Percentiles rank a stretch among this genome's conserved stretches.
These are phyloP conservation scores for Sparidentex hasta DNA, from an alignment of 2,797 vertebrate species.

Conservation along the genomic window DNA sequence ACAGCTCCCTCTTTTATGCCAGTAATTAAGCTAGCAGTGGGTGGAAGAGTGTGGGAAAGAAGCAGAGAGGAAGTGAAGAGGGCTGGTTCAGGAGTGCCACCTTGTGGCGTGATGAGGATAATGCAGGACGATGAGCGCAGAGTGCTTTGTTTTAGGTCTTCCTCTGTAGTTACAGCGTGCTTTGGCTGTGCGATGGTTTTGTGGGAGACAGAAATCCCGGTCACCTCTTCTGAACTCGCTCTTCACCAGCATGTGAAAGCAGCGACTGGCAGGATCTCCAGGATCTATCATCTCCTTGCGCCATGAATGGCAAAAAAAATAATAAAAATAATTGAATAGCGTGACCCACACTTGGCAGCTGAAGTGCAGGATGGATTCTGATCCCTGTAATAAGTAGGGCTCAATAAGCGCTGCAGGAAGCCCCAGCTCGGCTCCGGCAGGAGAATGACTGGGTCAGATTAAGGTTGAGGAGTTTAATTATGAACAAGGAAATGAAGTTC, in stretches of 20 bases:
- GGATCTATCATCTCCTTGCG: constrained; percentile 54
- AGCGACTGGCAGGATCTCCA: constrained; percentile 29
- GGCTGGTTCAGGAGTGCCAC: constrained; percentile 75
- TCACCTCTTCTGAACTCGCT: constrained; percentile 34
- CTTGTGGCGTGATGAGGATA: constrained; percentile 66
- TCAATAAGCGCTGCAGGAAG: constrained; percentile 74
- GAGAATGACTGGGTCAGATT: constrained; percentile 78
- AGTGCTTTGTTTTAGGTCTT: constrained; percentile 18
- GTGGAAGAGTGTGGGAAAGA: constrained; percentile 76
- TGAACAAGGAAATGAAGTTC: constrained; percentile 82
- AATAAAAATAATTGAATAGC: constrained; percentile 72
- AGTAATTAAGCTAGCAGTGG: constrained; percentile 77
- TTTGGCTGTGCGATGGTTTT: not conserved
- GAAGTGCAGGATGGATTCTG: constrained; percentile 73
- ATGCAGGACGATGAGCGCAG: constrained; percentile 45
- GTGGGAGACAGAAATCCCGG: constrained; percentile 18
- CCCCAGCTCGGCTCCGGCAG: constrained; percentile 64
- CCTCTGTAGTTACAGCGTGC: not conserved
- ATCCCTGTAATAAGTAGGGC: constrained; percentile 77
- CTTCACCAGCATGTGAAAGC: not conserved
- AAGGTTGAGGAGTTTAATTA: constrained; percentile 82
- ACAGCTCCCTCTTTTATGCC: constrained; percentile 74
- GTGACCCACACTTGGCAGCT: constrained; percentile 74
- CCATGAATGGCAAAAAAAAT: constrained; percentile 52
- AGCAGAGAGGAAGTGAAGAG: not conserved